Evolutionary conservation across 2,113 vertebrate species (phyloP), one percentile per base, ranked within the genome.

Genomic region (Gobiocypris rarus): DNA sequence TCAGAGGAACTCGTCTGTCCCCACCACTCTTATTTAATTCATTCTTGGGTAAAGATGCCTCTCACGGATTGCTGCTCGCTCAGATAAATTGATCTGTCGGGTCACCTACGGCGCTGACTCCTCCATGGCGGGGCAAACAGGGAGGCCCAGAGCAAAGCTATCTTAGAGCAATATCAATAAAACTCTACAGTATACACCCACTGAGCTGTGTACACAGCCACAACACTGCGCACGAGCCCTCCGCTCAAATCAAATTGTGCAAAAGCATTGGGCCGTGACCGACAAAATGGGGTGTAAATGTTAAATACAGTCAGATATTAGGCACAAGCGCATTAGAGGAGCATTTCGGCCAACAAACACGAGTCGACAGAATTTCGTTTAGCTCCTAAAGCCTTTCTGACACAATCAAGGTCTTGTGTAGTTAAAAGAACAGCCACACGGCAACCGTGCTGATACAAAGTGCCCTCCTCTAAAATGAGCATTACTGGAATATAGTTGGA

Each of bases 221-320:
- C 92, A 94, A 94, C 91, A 91, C 91, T 92, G 89, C 88, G 89
- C 89, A 88, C 91, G 92, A 89, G 86, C 81, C 93, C 91, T 92
- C 92, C 93, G 93, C 94, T 91, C 89, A 92, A 92, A 92, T 90
- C 90, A 93, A 93, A 94, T 94, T 94, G 92, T 93, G 93, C 92
- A 92, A 90, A 93, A 86, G 93, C 93, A 93, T 90, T 93, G 91
- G 93, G 91, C 92, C 94, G 89, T 94, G 94, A 95, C 93, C 93
- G 92, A 94, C 93, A 94, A 92, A 94, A 95, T 95, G 91, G 92
- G 94, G 93, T 92, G 93, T 93, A 94, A 94, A 94, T 93, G 93
- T 95, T 95, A 95, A 95, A 93, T 93, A 94, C 91, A 93, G 88
- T 61, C 76, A 92, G 91, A 94, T 93, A 92, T 94, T 92, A 93